Conservation (phyloP, 2,797 vertebrate species). For the Paedocypris micromegethes region DNA sequence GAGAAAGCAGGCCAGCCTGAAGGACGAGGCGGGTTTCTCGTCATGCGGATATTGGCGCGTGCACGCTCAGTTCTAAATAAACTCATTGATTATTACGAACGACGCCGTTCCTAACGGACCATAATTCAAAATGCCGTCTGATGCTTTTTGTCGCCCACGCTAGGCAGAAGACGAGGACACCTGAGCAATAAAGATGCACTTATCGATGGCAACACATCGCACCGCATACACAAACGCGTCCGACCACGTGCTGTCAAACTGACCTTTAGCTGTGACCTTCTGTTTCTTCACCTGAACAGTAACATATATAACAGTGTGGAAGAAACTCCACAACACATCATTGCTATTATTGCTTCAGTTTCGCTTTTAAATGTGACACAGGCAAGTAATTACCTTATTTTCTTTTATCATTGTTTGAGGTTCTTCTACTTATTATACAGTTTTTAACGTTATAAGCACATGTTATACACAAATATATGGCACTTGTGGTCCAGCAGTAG, state of each 20-base stretch:
- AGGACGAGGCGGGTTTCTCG: constrained; percentile 11
- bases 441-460: too few relatives aligned
- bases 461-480: too few relatives aligned
- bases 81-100: not conserved
- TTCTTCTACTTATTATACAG: too few relatives aligned
- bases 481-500: too few relatives aligned
- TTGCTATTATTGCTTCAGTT: too few relatives aligned
- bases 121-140: not conserved
- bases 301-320: too few relatives aligned
- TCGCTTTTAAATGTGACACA: too few relatives aligned
- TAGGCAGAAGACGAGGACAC: constrained; percentile 26
- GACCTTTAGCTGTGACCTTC: constrained; percentile 5
- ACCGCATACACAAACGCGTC: constrained; percentile 21
- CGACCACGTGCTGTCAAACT: constrained; percentile 20
- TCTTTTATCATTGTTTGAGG: too few relatives aligned
- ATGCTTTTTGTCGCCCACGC: not conserved
- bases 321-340: too few relatives aligned
- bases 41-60: not conserved
- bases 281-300: not conserved
- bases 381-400: too few relatives aligned
- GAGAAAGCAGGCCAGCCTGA: constrained; percentile 35
- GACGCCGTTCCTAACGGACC: not conserved
- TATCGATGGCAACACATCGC: constrained; percentile 10
- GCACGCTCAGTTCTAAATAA: not conserved
- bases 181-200: constrained; percentile 9